Percentiles rank a stretch among this genome's conserved stretches.
These are phyloP conservation scores for Anguilla obscura DNA, from an alignment of 2,797 vertebrate genomes.

Conservation along the genomic window DNA sequence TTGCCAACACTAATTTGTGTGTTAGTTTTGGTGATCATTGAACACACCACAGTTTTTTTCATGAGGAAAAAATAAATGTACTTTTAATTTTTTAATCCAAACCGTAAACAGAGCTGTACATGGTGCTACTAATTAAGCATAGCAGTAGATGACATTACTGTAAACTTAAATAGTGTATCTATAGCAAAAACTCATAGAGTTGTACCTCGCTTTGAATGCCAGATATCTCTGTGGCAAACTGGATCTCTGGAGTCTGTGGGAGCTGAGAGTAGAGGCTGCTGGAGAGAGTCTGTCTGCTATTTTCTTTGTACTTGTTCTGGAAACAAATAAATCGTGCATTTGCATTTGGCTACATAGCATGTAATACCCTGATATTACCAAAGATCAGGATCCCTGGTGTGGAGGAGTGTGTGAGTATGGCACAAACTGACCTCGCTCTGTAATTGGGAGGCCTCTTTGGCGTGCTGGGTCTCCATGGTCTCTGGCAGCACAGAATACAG, in stretches of 20 bases:
- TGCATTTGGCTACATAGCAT: background rate
- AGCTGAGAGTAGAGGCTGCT: slow-evolving; percentile 54
- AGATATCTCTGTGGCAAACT: slow-evolving; percentile 58
- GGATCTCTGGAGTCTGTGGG: slow-evolving; percentile 60
- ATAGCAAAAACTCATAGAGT: background rate
- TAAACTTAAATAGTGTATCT: background rate
- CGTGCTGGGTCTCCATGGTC: slow-evolving; percentile 81
- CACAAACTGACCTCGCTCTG: slow-evolving; percentile 80
- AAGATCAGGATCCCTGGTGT: background rate
- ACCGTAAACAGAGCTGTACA: no score
- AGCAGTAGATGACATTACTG: background rate
- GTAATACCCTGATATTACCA: background rate
- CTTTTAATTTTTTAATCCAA: no score
- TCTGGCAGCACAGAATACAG: slow-evolving; percentile 83
- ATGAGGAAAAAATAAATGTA: no score
- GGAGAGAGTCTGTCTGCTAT: slow-evolving; percentile 53
- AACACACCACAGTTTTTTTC: no score
- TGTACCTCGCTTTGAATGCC: slow-evolving; percentile 76
- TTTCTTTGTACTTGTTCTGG: slow-evolving; percentile 62
- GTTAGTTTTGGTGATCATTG: no score
- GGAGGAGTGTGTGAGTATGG: background rate
- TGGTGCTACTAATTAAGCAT: background rate
- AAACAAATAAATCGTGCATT: background rate
- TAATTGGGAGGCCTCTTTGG: slow-evolving; percentile 74
- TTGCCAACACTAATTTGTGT: background rate